These are phyloP conservation scores for Ispidina lecontei DNA, from an alignment of 2,797 vertebrate genomes.

Conservation along the genomic window DNA sequence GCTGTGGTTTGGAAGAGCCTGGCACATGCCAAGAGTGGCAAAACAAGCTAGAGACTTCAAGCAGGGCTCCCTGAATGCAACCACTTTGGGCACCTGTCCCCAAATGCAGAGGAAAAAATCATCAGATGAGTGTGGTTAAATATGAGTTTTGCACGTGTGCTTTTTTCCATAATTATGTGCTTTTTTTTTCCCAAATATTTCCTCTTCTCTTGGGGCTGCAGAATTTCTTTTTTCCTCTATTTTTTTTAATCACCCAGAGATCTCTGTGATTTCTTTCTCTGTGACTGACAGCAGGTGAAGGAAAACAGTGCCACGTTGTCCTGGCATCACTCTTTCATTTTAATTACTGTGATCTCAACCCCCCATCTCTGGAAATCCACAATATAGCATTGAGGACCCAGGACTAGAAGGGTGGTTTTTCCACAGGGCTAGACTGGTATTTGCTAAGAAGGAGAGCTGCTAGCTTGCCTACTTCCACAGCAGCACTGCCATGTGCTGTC, in stretches of 20 bases:
- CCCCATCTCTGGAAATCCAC: background rate
- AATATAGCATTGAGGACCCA: background rate
- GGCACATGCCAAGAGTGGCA: background rate
- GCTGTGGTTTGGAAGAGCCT: background rate
- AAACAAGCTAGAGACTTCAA: background rate
- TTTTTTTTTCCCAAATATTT: background rate
- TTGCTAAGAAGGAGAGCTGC: constrained; percentile 52
- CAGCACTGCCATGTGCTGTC: constrained; percentile 18
- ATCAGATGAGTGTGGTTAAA: background rate
- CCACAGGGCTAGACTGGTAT: constrained; percentile 16
- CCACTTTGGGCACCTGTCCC: background rate
- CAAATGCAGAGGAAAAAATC: background rate
- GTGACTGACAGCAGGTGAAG: background rate
- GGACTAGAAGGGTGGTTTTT: constrained; percentile 32
- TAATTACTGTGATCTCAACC: constrained; percentile 38
- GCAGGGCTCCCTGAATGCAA: background rate
- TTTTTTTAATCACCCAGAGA: background rate
- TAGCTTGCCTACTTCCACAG: constrained; percentile 61
- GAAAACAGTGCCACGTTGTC: background rate
- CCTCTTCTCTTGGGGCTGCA: fast-evolving
- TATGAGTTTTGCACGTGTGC: background rate
- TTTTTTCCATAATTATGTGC: background rate
- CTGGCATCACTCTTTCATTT: background rate
- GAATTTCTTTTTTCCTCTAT: background rate
- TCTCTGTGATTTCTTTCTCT: background rate